Conservation (phyloP, 1,140 invertebrate genomes). For the Eulimnadia texana region DNA sequence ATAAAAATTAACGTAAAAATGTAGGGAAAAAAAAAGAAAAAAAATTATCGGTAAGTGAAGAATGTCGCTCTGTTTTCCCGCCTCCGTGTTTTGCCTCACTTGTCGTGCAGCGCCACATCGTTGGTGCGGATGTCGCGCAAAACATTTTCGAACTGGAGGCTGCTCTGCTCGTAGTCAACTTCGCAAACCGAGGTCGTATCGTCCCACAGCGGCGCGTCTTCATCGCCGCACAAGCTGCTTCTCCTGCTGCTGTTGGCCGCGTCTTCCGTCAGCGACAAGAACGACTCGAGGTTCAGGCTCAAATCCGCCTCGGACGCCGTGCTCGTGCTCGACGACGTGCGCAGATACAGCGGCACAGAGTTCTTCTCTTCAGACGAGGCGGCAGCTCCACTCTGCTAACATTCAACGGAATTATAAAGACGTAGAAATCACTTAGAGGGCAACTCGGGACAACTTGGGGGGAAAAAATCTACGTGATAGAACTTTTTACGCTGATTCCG, state of each 20-base stretch:
- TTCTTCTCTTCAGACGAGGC: neutral
- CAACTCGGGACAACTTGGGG: too few relatives aligned
- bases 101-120: neutral
- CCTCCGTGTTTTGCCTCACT: neutral
- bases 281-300: neutral
- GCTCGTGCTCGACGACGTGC: slow-evolving; percentile 6
- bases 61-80: neutral
- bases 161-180: neutral
- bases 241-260: neutral
- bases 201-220: neutral
- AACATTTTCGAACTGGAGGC: neutral
- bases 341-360: slow-evolving; percentile 1
- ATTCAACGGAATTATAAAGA: too few relatives aligned
- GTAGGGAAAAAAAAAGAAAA: neutral
- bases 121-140: neutral
- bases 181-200: neutral
- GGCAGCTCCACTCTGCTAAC: too few relatives aligned
- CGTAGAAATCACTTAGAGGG: too few relatives aligned
- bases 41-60: neutral
- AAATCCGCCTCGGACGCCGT: slow-evolving; percentile 1
- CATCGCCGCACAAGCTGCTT: neutral
- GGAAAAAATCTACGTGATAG: too few relatives aligned
- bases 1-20: neutral
- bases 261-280: neutral
- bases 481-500: too few relatives aligned